These are phyloP conservation scores for Coregonus suidteri DNA, from an alignment of 2,797 vertebrate genomes.

Conservation along the genomic window DNA sequence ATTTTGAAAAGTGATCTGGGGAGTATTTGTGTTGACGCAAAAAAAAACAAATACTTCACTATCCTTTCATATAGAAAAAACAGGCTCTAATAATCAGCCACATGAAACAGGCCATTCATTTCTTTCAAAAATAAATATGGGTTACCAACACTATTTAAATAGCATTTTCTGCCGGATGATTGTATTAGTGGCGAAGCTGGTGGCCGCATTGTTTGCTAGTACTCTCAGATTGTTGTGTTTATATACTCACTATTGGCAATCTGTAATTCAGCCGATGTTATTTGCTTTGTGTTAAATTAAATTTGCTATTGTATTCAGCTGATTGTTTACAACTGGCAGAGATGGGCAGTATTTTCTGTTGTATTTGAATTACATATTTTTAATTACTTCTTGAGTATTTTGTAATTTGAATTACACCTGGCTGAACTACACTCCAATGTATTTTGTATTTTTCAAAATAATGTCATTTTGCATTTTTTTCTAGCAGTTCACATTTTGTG, in stretches of 20 bases:
- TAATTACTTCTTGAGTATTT: too few species aligned
- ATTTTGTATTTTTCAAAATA: too few species aligned
- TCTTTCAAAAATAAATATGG: not conserved
- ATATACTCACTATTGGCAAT: slow-evolving; percentile 14
- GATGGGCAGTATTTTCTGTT: too few species aligned
- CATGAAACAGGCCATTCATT: not conserved
- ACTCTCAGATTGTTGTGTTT: not conserved
- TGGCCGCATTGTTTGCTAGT: slow-evolving; percentile 1
- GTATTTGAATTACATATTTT: too few species aligned
- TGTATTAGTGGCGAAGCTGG: slow-evolving; percentile 9
- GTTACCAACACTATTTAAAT: not conserved
- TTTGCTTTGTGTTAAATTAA: not conserved
- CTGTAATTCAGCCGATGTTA: slow-evolving; percentile 23
- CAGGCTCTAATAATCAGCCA: not conserved
- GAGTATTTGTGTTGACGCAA: slow-evolving; percentile 16
- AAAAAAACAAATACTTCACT: not conserved
- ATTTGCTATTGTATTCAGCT: slow-evolving; percentile 17
- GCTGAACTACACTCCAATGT: too few species aligned
- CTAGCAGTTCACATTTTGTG: too few species aligned
- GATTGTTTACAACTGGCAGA: slow-evolving; percentile 13
- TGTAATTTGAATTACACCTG: too few species aligned
- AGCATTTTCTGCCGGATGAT: slow-evolving; percentile 6
- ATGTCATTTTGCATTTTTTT: too few species aligned
- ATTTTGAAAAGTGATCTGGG: slow-evolving; percentile 13
- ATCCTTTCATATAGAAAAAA: slow-evolving; percentile 17